phyloP scores from a whole-genome alignment of 2,797 vertebrate species.

The Anabacerthia variegaticeps region DNA sequence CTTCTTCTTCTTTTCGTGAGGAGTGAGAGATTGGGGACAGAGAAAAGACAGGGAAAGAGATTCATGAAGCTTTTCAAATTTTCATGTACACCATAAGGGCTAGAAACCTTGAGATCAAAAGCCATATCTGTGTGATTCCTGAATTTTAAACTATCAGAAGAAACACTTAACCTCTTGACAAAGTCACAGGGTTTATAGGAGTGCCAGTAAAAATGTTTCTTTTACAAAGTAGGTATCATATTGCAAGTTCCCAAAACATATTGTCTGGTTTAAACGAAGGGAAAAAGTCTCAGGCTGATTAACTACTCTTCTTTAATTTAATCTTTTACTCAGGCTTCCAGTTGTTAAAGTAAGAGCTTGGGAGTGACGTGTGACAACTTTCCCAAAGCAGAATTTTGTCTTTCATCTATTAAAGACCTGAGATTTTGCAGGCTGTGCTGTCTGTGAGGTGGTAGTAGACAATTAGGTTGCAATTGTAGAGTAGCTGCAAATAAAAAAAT shows the following conservation, averaged over 20 bases:
- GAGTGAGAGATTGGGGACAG: accelerated
- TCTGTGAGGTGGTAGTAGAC: background rate
- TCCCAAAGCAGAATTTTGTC: background rate
- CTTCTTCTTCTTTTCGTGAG: background rate
- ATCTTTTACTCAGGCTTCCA: background rate
- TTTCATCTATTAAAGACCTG: background rate
- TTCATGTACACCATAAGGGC: background rate
- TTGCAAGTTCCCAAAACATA: background rate
- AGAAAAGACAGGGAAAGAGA: background rate
- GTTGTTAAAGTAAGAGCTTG: background rate
- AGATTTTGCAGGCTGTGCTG: background rate
- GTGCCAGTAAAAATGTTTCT: background rate
- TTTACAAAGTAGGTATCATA: background rate
- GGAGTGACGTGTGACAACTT: background rate
- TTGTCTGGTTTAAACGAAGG: background rate
- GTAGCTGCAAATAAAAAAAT: background rate
- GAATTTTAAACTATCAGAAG: background rate
- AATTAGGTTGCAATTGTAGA: background rate
- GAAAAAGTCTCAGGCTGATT: background rate
- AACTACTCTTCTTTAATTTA: background rate
- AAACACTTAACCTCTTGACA: background rate
- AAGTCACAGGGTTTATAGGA: background rate
- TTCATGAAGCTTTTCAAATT: background rate
- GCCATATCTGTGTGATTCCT: background rate
- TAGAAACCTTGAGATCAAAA: background rate